Base-by-base conservation (phyloP, 92 coral and sea anemone genomes). In the Micromussa lordhowensis region DNA sequence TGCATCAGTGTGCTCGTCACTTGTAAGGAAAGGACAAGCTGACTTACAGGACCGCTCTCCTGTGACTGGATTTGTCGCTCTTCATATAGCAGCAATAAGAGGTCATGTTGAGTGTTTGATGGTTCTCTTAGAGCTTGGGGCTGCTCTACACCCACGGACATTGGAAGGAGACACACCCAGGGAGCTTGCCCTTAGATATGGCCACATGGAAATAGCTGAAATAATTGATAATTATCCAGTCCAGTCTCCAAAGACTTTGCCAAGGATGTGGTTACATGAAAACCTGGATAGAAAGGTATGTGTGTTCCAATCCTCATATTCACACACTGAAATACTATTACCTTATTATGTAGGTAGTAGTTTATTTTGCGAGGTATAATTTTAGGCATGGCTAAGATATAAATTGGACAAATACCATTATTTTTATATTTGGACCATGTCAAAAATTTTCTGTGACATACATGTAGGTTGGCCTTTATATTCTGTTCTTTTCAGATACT, bases 81-180 rank as follows among this genome's bases (percentile, higher is more conserved):
- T 97, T 32, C 99, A 97, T 68, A 92, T 91, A 66, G 98, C 99
- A 2, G 98, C 99, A 0, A 87, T 95, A 77, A 92, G 94, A 82
- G 99, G 98, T 40, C 92, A 91, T 77, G 89, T 77, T 36, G 97
- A 95, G 13, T 96, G 99, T 82, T 91, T 96, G 19, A 86, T 88
- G 69, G 82, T 94, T 30, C 87, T 98, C 13, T 77, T 98, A 19
- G 96, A 93, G 78, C 94, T 91, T 17, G 99, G 99, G 30, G 99
- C 99, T 79, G 96, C 99, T 35, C 78, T 93, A 13, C 99, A 96
- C 86, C 99, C 99, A 7, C 91, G 99, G 49, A 89, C 99, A 18
- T 30, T 83, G 35, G 99, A 98, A 38, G 99, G 99, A 0, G 98
- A 98, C 93, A 98, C 96, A 1, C 99, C 99, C 55, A 93, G 96